Evolutionary conservation across 2,888 invertebrate species (phyloP).

Genomic region (Heliconius cydno): DNA sequence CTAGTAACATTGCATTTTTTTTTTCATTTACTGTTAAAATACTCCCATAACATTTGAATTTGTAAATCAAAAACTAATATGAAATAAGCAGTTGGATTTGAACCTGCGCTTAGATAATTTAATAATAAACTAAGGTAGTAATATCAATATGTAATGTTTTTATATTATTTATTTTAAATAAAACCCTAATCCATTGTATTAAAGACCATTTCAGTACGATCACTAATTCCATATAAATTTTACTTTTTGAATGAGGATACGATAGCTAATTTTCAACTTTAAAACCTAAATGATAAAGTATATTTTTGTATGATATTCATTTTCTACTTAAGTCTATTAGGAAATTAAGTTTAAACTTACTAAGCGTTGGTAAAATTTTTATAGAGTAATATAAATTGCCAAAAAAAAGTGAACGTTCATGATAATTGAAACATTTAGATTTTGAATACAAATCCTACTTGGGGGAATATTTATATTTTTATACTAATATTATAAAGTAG

Average conservation of each 20-base stretch:
- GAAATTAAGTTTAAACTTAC: background rate
- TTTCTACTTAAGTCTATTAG: background rate
- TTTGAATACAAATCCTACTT: background rate
- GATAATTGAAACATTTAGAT: background rate
- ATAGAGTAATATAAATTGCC: background rate
- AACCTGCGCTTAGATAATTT: background rate
- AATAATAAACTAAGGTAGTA: no score
- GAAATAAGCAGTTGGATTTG: background rate
- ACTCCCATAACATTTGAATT: background rate
- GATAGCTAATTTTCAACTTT: background rate
- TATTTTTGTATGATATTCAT: background rate
- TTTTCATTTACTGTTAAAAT: no score
- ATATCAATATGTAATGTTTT: no score
- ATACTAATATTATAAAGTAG: background rate
- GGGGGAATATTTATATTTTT: background rate
- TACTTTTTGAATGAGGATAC: no score
- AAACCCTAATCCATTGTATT: background rate
- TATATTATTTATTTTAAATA: no score
- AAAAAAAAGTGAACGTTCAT: background rate
- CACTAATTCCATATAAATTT: no score
- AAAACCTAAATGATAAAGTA: fast-evolving
- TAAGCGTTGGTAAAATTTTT: background rate
- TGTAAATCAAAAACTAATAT: background rate
- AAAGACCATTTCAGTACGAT: background rate
- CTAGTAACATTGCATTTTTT: no score